A percentile compares a stretch with the other conserved stretches of the same genome.
Conservation (phyloP, 2,113 vertebrate genomes). For the Sander lucioperca region DNA sequence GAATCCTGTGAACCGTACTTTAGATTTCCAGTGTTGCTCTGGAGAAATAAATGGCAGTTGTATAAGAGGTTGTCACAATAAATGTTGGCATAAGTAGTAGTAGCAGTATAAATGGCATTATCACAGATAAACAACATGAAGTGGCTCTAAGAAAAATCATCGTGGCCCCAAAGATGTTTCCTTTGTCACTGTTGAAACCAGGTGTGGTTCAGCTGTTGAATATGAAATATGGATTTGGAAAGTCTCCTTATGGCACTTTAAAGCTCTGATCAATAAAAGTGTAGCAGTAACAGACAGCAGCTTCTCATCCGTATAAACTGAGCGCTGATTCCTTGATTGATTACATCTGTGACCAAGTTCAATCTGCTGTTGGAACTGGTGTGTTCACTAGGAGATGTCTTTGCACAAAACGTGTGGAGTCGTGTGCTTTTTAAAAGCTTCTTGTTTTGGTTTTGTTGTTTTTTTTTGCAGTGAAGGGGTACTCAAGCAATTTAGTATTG, state of each 20-base stretch:
- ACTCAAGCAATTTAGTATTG: not conserved
- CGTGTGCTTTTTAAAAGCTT: not conserved
- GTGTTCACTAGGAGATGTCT: conserved; percentile 6
- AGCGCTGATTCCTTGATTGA: not conserved
- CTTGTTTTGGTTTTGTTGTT: not conserved
- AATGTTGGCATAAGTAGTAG: conserved; percentile 30
- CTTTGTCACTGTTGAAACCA: not conserved
- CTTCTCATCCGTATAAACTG: not conserved
- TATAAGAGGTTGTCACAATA: conserved; percentile 27
- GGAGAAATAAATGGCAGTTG: conserved; percentile 43
- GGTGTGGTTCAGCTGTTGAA: not conserved
- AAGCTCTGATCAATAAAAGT: not conserved
- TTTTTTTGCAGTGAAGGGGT: not conserved
- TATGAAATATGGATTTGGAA: conserved; percentile 30
- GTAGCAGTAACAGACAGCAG: conserved; percentile 1
- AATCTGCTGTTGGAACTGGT: not conserved
- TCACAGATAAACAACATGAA: conserved; percentile 45
- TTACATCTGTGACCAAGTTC: not conserved
- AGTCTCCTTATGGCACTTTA: conserved; percentile 22
- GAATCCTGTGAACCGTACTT: conserved; percentile 4
- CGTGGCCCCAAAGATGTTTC: conserved; percentile 4
- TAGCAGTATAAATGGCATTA: conserved; percentile 19
- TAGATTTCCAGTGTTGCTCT: conserved; percentile 25
- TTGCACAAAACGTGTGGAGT: not conserved
- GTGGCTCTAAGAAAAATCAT: conserved; percentile 11